Base-by-base conservation (phyloP, 2,797 vertebrate species). In the Alectoris magna region DNA sequence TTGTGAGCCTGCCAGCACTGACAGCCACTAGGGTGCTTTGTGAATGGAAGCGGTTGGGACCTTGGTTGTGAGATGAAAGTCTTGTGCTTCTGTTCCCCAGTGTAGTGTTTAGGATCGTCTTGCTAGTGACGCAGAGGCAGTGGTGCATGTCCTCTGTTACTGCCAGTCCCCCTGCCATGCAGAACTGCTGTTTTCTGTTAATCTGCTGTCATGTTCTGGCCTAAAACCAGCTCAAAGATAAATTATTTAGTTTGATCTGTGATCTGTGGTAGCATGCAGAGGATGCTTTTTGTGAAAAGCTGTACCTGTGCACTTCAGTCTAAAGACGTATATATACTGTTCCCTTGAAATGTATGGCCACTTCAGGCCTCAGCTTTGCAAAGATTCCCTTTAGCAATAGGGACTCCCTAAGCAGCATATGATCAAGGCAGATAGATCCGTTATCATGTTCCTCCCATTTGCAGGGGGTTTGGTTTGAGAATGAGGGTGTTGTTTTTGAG, bases 171-270 rank as follows among this genome's bases (percentile, higher is more conserved):
- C 39, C 39, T 79, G 74, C 24, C 38, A 13, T 16, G 39, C 63
- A 78, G 55, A 86, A 75, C 16, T 74, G 48, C 41, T 64, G 17
- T 41, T 91, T 78, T 86, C 36, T 79, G 27, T 68, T 87, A 68
- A 79, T 76, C 44, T 79, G 31, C 53, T 73, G 34, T 60, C 62
- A 12, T 59, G 11, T 88, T 88, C 64, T 83, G 53, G 58, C 71
- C 41, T 55, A 74, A 72, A 90, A 64, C 2, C 56, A 48, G 39
- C 36, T 68, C 77, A 68, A 70, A 79, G 17, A 21, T 71, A 29
- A 91, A 63, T 76, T 76, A 39, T 64, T 91, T 78, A 18, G 81
- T 88, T 83, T 85, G 39, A 63, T 66, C 56, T 51, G 12, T 51
- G 46, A 62, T 76, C 49, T 84, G 19, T 36, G 16, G 39, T 44